These are phyloP conservation scores for Argopecten irradians DNA, from an alignment of 1,140 invertebrate species.

Conservation along the genomic window DNA sequence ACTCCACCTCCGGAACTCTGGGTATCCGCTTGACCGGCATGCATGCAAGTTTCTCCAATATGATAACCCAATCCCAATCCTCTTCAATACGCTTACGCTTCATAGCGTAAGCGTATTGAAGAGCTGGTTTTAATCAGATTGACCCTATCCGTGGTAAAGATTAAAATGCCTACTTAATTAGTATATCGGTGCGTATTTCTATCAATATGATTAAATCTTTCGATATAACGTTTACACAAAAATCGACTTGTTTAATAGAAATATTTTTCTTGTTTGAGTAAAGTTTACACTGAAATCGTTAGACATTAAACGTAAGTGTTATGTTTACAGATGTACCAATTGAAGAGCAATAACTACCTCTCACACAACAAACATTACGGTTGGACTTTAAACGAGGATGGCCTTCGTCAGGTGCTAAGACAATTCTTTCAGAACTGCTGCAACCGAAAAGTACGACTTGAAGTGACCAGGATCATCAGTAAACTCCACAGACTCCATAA, in stretches of 20 bases:
- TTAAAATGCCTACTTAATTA: too few relatives aligned
- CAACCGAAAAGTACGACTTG: constrained; percentile 81
- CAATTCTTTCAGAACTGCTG: constrained; percentile 91
- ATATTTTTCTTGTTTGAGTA: too few relatives aligned
- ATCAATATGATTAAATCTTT: not conserved
- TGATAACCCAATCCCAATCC: not conserved
- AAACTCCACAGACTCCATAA: constrained; percentile 85
- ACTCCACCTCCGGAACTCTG: constrained; percentile 90
- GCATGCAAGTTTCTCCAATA: constrained; percentile 80
- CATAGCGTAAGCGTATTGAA: too few relatives aligned
- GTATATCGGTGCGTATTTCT: too few relatives aligned
- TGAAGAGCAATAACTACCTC: constrained; percentile 82
- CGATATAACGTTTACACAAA: not conserved
- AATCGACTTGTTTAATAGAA: not conserved
- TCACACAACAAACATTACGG: constrained; percentile 96
- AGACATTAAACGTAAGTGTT: too few relatives aligned
- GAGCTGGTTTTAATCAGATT: too few relatives aligned
- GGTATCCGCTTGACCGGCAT: constrained; percentile 95
- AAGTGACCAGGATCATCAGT: constrained; percentile 86
- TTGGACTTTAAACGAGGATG: constrained; percentile 86
- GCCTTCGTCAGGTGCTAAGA: constrained; percentile 88
- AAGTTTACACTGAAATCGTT: too few relatives aligned
- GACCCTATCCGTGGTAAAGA: too few relatives aligned
- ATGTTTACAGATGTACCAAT: constrained; percentile 83
- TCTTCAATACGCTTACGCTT: too few relatives aligned